Conservation (phyloP, 2,113 vertebrate species). For the Typhlomys cinereus region DNA sequence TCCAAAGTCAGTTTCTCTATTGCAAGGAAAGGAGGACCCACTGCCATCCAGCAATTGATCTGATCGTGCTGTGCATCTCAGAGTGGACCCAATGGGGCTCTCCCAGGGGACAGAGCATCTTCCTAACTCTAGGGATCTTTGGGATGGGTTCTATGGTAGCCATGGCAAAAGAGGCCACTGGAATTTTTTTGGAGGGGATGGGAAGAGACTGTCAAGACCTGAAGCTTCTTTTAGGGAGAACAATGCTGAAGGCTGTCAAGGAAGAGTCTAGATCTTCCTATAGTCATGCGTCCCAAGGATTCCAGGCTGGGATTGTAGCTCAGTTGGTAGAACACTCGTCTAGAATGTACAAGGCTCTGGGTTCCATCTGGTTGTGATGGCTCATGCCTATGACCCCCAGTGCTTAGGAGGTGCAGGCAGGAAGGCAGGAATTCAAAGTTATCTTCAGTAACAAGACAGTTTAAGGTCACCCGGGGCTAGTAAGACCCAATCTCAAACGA, state of each 20-base stretch:
- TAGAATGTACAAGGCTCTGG: background rate
- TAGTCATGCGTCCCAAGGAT: background rate
- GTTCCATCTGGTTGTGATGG: background rate
- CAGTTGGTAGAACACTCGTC: background rate
- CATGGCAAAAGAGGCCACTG: background rate
- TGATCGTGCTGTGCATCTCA: background rate
- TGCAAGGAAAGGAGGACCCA: background rate
- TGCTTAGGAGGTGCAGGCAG: background rate
- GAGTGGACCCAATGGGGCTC: background rate
- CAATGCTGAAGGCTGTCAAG: background rate
- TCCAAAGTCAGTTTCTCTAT: background rate
- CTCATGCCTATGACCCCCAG: background rate
- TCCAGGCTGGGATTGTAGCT: background rate
- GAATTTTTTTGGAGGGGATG: too few relatives aligned
- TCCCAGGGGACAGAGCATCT: background rate
- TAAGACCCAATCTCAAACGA: background rate
- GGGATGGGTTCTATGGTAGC: conserved; percentile 2
- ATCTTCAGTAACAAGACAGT: background rate
- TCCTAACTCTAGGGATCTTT: background rate
- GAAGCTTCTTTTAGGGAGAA: background rate
- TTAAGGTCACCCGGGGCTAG: background rate
- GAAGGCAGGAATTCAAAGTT: background rate
- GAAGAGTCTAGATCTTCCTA: background rate
- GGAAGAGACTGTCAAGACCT: background rate
- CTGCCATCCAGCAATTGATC: background rate